phyloP scores from a whole-genome alignment of 2,113 vertebrate genomes.

The Pavo muticus region DNA sequence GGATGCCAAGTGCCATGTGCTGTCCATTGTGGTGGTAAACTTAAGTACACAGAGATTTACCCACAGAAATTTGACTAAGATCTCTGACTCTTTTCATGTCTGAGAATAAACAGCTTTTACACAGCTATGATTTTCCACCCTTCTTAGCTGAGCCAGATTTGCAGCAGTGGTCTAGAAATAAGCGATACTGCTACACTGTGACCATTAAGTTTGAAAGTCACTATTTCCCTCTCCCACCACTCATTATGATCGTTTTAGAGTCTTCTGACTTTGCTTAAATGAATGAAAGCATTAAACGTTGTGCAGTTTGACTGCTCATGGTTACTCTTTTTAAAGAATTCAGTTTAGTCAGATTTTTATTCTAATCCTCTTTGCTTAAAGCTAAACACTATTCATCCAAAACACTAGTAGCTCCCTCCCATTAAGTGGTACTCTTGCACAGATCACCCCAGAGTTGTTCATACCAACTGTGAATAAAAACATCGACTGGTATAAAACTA shows the following conservation, averaged over 20 bases:
- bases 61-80: background rate
- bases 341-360: background rate
- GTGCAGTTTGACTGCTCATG: background rate
- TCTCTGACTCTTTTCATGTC: background rate
- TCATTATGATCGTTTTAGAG: background rate
- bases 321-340: background rate
- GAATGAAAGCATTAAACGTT: background rate
- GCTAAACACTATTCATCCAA: background rate
- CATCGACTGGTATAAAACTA: background rate
- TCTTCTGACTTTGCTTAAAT: background rate
- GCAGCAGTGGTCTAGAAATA: background rate
- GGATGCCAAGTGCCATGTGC: background rate
- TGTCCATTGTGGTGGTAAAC: background rate
- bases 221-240: background rate
- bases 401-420: background rate
- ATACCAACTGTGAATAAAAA: background rate
- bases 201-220: background rate
- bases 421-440: background rate
- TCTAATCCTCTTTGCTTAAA: background rate
- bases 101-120: background rate
- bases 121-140: background rate
- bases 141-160: background rate
- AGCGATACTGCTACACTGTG: accelerated
- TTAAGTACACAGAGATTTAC: background rate
- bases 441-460: background rate